These are phyloP conservation scores for Xanthostigma xanthostigma DNA, from an alignment of 2,888 invertebrate species.

Conservation along the genomic window DNA sequence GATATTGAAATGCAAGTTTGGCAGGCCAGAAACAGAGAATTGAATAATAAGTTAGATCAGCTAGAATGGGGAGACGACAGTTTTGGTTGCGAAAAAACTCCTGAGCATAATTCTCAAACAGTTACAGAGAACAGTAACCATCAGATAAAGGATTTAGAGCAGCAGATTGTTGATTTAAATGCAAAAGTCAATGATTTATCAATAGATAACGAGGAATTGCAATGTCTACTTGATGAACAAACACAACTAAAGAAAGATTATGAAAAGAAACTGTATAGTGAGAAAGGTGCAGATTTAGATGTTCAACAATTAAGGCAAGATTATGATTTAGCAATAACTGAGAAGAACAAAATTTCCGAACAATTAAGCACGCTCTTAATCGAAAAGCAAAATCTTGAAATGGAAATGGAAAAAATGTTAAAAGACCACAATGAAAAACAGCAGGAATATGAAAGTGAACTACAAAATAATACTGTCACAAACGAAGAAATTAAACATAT, in stretches of 20 bases:
- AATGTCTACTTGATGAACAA: conserved; percentile 38
- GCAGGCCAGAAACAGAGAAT: conserved; percentile 54
- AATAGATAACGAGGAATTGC: conserved; percentile 45
- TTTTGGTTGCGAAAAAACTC: conserved; percentile 9
- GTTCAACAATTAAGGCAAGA: conserved; percentile 4
- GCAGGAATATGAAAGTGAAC: no score
- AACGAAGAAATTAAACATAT: no score
- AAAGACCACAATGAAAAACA: no score
- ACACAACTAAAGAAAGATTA: conserved; percentile 22
- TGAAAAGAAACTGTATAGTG: conserved; percentile 17
- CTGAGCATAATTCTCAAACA: neutral
- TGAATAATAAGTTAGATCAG: conserved; percentile 46
- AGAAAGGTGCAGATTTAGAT: conserved; percentile 10
- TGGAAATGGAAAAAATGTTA: no score
- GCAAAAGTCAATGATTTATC: conserved; percentile 40
- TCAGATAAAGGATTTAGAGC: conserved; percentile 10
- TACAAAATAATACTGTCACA: no score
- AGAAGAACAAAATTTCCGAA: neutral
- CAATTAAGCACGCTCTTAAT: neutral
- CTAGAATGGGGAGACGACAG: conserved; percentile 34
- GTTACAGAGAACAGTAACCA: neutral
- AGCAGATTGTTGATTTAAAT: conserved; percentile 34
- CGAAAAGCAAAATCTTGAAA: no score
- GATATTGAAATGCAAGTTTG: conserved; percentile 60
- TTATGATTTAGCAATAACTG: conserved; percentile 1